Base-by-base conservation (phyloP, 2,113 vertebrate genomes). In the Actenoides hombroni region DNA sequence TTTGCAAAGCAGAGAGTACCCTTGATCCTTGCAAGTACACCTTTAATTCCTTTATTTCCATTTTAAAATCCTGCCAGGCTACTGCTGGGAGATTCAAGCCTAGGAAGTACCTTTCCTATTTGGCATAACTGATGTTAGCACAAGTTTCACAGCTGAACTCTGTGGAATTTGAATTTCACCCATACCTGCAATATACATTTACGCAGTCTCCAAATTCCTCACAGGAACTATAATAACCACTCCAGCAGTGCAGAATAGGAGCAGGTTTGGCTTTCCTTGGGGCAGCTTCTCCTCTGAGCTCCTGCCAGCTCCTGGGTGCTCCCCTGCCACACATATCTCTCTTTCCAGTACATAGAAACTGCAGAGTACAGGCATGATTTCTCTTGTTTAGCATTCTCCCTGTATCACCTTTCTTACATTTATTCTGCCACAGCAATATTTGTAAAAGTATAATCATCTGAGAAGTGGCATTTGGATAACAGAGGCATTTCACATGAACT, bases 1-100 rank as follows among this genome's bases (percentile, higher is more conserved):
- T 83, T 88, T 20, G 25, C 61, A 83, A 87, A 92, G 60, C 10
- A 3, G 59, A 79, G 37, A 63, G 8, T 48, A 91, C 69, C 40
- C 65, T 78, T 90, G 49, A 84, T 86, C 86, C 73, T 88, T 81
- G 31, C 35, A 88, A 92, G 16, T 8, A 5, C 8, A 14, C 24
- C 51, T 93, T 89, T 97, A 89, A 74, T 81, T 83, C 54, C 61
- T 91, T 86, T 76, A 67, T 89, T 86, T 92, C 83, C 73, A 4
- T 85, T 92, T 90, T 84, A 35, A 96, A 92, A 76, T 56, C 53
- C 37, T 90, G n/a, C 51, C 70, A 75, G 48, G n/a, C 31, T 81
- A 51, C n/a, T 1, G 3, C 16, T 68, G 56, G n/a, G 16, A 73
- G 20, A 68, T 69, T 76, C 37, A 60, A 64, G 33, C 10, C 1